Evolutionary conservation across 1,140 invertebrate genomes (phyloP), one percentile per base, ranked within the genome.

Genomic region (Zeugodacus cucurbitae): DNA sequence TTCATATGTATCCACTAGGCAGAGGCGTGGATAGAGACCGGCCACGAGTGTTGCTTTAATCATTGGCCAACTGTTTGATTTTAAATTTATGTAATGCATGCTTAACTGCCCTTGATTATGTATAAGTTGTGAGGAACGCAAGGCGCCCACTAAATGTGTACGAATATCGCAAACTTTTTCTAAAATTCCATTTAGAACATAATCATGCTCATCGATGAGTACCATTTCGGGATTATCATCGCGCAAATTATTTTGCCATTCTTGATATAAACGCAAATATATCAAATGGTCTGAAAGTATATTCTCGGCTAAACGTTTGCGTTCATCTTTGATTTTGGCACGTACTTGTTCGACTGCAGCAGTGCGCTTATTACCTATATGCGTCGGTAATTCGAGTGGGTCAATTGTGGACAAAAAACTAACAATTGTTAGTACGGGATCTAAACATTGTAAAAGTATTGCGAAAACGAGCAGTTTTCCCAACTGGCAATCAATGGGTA

Each of bases 391-490:
- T 22, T 87, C 86, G 78, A 93, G 26, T 1, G 97, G 96, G 94
- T 98, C 97, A 94, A 96, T 96, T 90, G 98, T 96, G 2, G 97
- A 96, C 87, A 99, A 94, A 64, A 96, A 95, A 91, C 98, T 97
- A 17, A 98, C 98, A 78, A 99, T 97, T 0, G 98, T 99, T 34
- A 99, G 93, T 37, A 99, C 95, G 7, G 99, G 99, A 94, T 99
- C 98, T 2, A 99, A 93, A 92, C 99, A 99, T 93, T 98, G 98
- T 44, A 99, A 95, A 6, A 99, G 96, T 32, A 98, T 96, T 3
- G 97, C 96, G 92, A 98, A 98, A 3, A 99, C 94, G 37, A 99
- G 94, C 96, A 98, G 97, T 94, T 99, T 98, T 5, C 97, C 98
- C 20, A 98, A 94, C 90, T 97, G 95, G 1, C 98, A 98, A 89